Evolutionary conservation across 2,888 invertebrate genomes (phyloP), one percentile per base, ranked within the genome.

Genomic region (Sericinus montela): DNA sequence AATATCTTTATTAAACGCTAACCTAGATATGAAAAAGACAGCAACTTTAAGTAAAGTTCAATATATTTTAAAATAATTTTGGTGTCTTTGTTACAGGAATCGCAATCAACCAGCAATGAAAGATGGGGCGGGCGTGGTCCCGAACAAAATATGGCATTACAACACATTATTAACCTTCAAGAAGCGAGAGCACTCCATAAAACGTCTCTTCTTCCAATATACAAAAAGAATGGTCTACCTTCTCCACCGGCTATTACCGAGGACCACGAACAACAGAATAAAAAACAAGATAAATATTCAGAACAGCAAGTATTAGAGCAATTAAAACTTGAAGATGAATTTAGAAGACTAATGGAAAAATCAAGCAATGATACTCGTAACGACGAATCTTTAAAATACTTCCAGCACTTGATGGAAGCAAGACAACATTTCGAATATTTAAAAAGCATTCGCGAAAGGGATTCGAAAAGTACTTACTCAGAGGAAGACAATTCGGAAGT

Each of bases 101-200:
- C 93, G 65, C 92, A 94, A 83, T 94, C 95, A 65, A 92, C 93
- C 78, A 91, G 94, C 72, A 91, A 96, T 82, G 96, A 96, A 90
- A 93, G 94, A 91, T 97, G 97, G 97, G 93, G 93, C 69, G 94
- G 96, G 74, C 94, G 95, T 75, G 94, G 94, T 65, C 95, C 97
- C 77, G 97, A 97, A 86, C 97, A 97, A 90, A 95, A 94, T 74
- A 91, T 97, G 86, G 96, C 97, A 62, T 91, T 97, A 60, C 96
- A 97, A 80, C 97, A 97, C 87, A 97, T 97, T 80, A 92, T 97
- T 67, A 92, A 96, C 67, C 95, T 97, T 69, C 95, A 95, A 69
- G 96, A 96, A 90, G 97, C 97, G 54, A 92, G 96, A 77, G 94
- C 95, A 63, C 72, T 85, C 10, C 84, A 87, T 74, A 85, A 92